These are phyloP conservation scores for Pollimyrus isidori DNA, from an alignment of 2,113 vertebrate species.

Conservation along the genomic window DNA sequence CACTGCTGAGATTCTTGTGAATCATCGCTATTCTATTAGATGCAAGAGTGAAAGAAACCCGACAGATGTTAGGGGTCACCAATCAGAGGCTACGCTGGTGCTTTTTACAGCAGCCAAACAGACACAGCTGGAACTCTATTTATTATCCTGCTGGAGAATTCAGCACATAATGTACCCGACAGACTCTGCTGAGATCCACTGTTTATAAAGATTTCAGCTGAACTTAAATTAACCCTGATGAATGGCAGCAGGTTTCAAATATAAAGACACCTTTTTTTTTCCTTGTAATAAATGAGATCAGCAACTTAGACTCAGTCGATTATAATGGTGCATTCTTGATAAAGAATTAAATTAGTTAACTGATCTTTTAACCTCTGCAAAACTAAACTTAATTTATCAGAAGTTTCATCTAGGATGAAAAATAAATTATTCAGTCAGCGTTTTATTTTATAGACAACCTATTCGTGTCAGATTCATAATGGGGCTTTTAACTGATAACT, in stretches of 20 bases:
- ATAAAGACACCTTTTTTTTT: not conserved
- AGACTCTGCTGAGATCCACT: not conserved
- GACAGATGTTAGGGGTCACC: not conserved
- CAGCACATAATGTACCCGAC: not conserved
- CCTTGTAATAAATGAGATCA: not conserved
- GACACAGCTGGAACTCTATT: not conserved
- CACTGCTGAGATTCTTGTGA: not conserved
- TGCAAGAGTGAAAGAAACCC: not conserved
- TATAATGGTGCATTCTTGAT: not conserved
- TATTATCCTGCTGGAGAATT: not conserved
- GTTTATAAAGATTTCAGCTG: not conserved
- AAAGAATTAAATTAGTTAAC: not conserved
- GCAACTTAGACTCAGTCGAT: not conserved
- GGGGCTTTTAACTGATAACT: not conserved
- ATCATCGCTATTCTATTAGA: not conserved
- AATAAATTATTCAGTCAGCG: not conserved
- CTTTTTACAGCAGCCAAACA: not conserved
- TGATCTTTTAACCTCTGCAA: not conserved
- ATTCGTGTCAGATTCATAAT: not conserved
- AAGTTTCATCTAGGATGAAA: not conserved
- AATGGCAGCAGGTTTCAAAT: not conserved
- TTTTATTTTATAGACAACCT: not conserved
- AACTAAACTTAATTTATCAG: not conserved
- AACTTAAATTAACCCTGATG: not conserved
- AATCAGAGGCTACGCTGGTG: not conserved